Conservation (phyloP, 2,113 vertebrate genomes). For the Pollachius pollachius region DNA sequence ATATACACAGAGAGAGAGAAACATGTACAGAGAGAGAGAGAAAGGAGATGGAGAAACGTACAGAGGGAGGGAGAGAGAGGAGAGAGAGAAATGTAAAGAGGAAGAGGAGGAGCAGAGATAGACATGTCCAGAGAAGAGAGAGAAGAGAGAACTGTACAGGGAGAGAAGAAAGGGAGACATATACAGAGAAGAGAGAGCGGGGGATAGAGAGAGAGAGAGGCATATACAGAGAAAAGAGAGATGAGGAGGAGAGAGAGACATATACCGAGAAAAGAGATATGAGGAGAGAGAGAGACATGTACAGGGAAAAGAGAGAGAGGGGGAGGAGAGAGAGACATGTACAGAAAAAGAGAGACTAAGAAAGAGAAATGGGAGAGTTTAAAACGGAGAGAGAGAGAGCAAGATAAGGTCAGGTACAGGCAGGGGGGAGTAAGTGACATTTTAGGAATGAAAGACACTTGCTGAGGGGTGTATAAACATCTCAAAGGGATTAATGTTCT, state of each 20-base stretch:
- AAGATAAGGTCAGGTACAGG: no score
- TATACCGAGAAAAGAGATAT: neutral
- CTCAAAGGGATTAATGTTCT: no score
- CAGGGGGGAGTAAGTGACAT: no score
- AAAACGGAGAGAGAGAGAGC: no score
- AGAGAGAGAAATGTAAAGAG: neutral
- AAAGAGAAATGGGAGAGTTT: no score
- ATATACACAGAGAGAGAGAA: neutral
- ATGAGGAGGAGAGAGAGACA: neutral
- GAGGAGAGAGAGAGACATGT: neutral
- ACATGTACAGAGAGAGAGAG: neutral
- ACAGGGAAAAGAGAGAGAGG: neutral
- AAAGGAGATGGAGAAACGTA: neutral
- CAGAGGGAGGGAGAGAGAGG: neutral
- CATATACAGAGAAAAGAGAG: neutral
- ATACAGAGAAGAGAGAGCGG: neutral
- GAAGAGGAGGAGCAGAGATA: neutral
- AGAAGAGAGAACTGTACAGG: neutral
- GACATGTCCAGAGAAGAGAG: neutral
- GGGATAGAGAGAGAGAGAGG: constrained; percentile 7
- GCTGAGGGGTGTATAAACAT: no score
- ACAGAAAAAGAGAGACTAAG: no score
- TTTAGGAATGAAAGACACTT: no score
- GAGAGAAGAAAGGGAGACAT: neutral
- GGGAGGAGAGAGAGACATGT: neutral